Evolutionary conservation across 1,140 invertebrate species (phyloP), one percentile per base, ranked within the genome.

Genomic region (Eueides isabella): DNA sequence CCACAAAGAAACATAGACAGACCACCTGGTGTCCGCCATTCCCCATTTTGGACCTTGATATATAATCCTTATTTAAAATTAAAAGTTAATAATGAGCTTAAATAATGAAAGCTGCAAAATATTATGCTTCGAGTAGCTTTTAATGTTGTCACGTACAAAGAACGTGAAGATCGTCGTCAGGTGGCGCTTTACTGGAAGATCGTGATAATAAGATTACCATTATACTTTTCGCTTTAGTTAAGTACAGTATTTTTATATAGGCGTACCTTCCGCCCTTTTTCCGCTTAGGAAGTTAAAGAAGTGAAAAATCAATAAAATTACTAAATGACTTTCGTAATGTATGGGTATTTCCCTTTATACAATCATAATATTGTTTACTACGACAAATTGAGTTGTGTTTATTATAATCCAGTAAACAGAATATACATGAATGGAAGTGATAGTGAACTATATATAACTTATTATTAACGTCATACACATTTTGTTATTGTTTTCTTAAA

Each of bases 131-230:
- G 9, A 23, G 44, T 19, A 55, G 44, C 44, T 55, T 12, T 55
- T 55, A 55, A 55, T 55, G 44, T 55, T 11, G 44, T 55, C 44
- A 55, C 44, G 44, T 55, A 26, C 19, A 55, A 23, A 23, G 44
- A 23, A 55, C 44, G 44, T 55, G 44, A 9, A 26, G 44, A 55
- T 26, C 44, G 44, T 7, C 44, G 44, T 26, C 44, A 55, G 19
- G 44, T 55, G 44, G 23, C 44, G 44, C 44, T 55, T n/a, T 23
- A 2, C 41, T 19, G 11, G 44, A 23, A 23, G 19, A 9, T 55
- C 7, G n/a, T 44, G 1, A 44, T 44, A 44, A 55, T 55, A 55
- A 55, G 9, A 55, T 26, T 55, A 55, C 6, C 9, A 55, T 26
- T 9, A 26, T 55, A 23, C 19, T 55, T 23, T 26, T 23, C 9